Evolutionary conservation across 2,888 invertebrate genomes (phyloP), one percentile per base, ranked within the genome.

Genomic region (Horisme vitalbata): DNA sequence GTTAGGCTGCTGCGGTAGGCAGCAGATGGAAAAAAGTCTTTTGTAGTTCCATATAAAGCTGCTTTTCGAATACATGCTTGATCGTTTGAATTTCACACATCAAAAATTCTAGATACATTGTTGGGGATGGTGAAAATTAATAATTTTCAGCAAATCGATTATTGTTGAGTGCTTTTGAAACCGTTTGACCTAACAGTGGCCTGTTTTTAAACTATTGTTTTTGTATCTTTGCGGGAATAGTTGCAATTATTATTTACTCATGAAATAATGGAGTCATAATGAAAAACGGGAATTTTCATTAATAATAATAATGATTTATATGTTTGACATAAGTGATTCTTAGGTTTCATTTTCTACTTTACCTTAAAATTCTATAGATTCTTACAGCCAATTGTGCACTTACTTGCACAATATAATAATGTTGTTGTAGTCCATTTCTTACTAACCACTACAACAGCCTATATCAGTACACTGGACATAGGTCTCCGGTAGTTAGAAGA

Each of bases 91-190:
- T 72, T 75, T 76, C 65, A 75, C 72, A 76, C 72, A 71, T 71
- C 71, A 72, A 74, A 80, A 73, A 72, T 69, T 76, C 72, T 70
- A 65, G 74, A 66, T 71, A 71, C 58, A 65, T 65, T 60, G 44
- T 27, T 38, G 50, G 55, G 54, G 65, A 59, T 67, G 63, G 61
- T 71, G 74, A 72, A 81, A 79, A 80, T 80, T 79, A 82, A 80
- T 79, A 82, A 80, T 82, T 74, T 75, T 60, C 62, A 71, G 68
- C 70, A 70, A 75, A 80, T 74, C 79, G 77, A 80, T 82, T 80
- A 82, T 61, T 52, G 68, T 57, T 68, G 75, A 77, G 79, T 77
- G 76, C 65, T 68, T 61, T 58, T 69, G 68, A 75, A 78, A 75
- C 68, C 71, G 70, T 38, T 73, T 71, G 61, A 63, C 41, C 64